Percentiles rank a stretch among this genome's conserved stretches.
phyloP scores from a whole-genome alignment of 2,113 vertebrate genomes.

The Etheostoma spectabile region DNA sequence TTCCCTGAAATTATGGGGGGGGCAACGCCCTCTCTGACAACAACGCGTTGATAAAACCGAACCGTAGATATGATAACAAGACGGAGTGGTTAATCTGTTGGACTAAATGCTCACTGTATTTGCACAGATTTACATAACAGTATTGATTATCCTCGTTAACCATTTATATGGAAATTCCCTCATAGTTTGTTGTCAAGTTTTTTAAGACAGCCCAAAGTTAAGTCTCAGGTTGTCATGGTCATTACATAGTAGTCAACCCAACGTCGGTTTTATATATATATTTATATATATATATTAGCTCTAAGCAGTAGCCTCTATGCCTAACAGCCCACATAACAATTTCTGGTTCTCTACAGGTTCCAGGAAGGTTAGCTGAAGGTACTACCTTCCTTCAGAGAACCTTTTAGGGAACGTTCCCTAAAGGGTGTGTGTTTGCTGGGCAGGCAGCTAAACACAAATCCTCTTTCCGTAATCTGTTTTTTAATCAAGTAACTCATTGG shows the following conservation, averaged over 20 bases:
- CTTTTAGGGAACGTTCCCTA: too few species aligned
- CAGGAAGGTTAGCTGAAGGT: too few species aligned
- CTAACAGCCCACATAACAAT: too few species aligned
- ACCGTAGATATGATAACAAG: background rate
- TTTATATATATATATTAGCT: background rate
- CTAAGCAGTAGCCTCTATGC: background rate
- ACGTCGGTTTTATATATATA: background rate
- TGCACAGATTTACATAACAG: too few species aligned
- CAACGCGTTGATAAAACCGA: background rate
- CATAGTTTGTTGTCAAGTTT: background rate
- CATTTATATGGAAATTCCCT: background rate
- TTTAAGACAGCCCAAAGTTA: background rate
- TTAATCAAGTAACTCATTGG: background rate
- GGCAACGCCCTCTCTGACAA: conserved; percentile 30
- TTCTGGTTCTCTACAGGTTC: too few species aligned
- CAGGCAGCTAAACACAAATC: background rate
- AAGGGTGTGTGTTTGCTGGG: too few species aligned
- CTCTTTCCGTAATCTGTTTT: background rate
- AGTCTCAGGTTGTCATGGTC: too few species aligned
- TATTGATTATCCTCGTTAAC: background rate
- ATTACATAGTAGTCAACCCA: background rate
- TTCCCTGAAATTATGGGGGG: background rate
- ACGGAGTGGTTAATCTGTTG: background rate
- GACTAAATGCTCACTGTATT: background rate
- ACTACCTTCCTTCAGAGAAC: too few species aligned